These are phyloP conservation scores for Hemitrygon akajei DNA, from an alignment of 2,797 vertebrate genomes.

Conservation along the genomic window DNA sequence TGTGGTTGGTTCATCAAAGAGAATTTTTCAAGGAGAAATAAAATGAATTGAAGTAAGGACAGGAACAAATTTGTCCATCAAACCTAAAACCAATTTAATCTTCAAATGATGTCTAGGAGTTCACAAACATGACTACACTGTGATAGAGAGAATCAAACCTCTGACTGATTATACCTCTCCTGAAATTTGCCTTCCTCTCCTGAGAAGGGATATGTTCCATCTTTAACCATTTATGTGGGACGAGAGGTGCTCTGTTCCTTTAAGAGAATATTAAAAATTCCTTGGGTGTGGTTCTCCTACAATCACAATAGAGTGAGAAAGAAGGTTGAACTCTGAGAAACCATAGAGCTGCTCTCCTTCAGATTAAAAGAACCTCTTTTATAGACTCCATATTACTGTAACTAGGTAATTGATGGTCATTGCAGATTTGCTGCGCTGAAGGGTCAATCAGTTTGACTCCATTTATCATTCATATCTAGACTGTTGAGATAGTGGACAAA, in stretches of 20 bases:
- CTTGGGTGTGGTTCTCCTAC: not conserved
- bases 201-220: not conserved
- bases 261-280: not conserved
- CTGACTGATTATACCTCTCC: not conserved
- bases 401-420: too few relatives aligned
- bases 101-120: not conserved
- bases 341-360: not conserved
- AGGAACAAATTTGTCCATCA: not conserved
- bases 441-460: too few relatives aligned
- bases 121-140: not conserved
- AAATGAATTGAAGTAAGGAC: not conserved
- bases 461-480: not conserved
- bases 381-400: not conserved
- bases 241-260: too few relatives aligned
- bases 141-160: not conserved
- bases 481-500: not conserved
- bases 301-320: not conserved
- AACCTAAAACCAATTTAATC: not conserved
- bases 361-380: not conserved
- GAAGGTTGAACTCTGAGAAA: not conserved
- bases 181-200: not conserved
- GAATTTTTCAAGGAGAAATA: not conserved
- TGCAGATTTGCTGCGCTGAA: too few relatives aligned
- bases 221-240: not conserved
- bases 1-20: too few relatives aligned